Conservation (phyloP, 1,140 invertebrate species). For the Dendroctonus valens region DNA sequence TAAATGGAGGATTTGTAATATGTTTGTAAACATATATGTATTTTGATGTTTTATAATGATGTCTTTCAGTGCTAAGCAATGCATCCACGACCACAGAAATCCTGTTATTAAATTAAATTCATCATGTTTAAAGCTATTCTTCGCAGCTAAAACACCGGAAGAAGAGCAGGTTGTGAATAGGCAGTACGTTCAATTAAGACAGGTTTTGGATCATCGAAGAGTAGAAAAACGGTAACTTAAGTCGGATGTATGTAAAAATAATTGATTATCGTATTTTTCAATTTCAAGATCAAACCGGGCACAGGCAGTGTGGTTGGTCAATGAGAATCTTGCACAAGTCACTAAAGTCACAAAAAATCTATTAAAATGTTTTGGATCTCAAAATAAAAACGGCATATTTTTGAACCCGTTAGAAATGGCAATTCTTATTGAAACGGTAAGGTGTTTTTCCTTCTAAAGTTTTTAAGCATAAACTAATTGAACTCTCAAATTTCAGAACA, state of each 20-base stretch:
- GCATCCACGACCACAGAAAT: slow-evolving; percentile 38
- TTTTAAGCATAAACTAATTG: slow-evolving; percentile 4
- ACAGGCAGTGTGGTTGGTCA: slow-evolving; percentile 36
- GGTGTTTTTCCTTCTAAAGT: background rate
- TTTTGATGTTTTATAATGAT: background rate
- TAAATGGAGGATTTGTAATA: no score
- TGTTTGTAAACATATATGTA: no score
- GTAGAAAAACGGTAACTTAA: slow-evolving; percentile 41
- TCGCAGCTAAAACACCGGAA: slow-evolving; percentile 28
- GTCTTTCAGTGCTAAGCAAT: slow-evolving; percentile 34
- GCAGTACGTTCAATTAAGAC: slow-evolving; percentile 30
- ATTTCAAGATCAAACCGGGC: slow-evolving; percentile 36
- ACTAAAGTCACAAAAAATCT: slow-evolving; percentile 36
- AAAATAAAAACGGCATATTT: slow-evolving; percentile 40
- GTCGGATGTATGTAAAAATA: background rate
- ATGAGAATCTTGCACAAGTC: slow-evolving; percentile 33
- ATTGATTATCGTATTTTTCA: background rate
- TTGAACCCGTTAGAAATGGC: slow-evolving; percentile 48
- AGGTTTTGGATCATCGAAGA: slow-evolving; percentile 32
- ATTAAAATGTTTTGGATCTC: slow-evolving; percentile 38
- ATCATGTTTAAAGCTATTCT: slow-evolving; percentile 36
- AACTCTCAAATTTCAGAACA: slow-evolving; percentile 41
- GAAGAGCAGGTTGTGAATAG: slow-evolving; percentile 22
- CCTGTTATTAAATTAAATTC: slow-evolving; percentile 39
- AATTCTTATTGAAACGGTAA: slow-evolving; percentile 48